A percentile compares a stretch with the other conserved stretches of the same genome.
These are phyloP conservation scores for Chymomyza fuscimana DNA, from an alignment of 2,888 invertebrate genomes.

Conservation along the genomic window DNA sequence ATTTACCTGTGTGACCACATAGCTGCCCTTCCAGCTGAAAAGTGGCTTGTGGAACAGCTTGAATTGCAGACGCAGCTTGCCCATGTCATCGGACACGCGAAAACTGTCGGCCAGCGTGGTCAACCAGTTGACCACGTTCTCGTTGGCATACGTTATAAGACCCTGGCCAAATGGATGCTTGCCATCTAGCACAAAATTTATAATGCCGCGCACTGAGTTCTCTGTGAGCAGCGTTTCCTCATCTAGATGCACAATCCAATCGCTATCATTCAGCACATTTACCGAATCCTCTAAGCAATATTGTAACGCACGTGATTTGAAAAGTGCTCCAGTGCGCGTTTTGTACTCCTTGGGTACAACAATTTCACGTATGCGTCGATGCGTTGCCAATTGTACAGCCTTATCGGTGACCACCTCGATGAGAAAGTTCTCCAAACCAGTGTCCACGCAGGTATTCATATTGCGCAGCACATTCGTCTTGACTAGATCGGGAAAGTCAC, in stretches of 20 bases:
- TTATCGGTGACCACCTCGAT: slow-evolving; percentile 98
- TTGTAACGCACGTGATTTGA: slow-evolving; percentile 96
- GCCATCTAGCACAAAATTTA: slow-evolving; percentile 96
- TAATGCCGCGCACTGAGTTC: slow-evolving; percentile 92
- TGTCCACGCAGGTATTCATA: slow-evolving; percentile 91
- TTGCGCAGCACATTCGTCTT: slow-evolving; percentile 92
- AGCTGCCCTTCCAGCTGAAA: slow-evolving; percentile 99
- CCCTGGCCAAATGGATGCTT: slow-evolving; percentile 98
- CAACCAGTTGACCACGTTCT: slow-evolving; percentile 97
- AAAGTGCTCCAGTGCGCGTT: slow-evolving; percentile 94
- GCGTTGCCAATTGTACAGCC: slow-evolving; percentile 86
- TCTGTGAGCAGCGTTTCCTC: slow-evolving; percentile 97
- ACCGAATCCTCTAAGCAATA: slow-evolving; percentile 96
- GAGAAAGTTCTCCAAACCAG: slow-evolving; percentile 96
- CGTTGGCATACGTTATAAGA: slow-evolving; percentile 96
- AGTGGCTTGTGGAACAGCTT: slow-evolving; percentile 95
- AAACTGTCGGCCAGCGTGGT: slow-evolving; percentile 97
- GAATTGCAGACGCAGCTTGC: slow-evolving; percentile 95
- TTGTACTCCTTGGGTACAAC: slow-evolving; percentile 93
- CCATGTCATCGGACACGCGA: slow-evolving; percentile 98
- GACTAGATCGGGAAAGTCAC: slow-evolving; percentile 95
- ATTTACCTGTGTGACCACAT: slow-evolving; percentile 94
- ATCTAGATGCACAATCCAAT: slow-evolving; percentile 98
- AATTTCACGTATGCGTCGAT: slow-evolving; percentile 90
- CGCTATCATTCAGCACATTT: slow-evolving; percentile 90